Percentiles rank a stretch among this genome's conserved stretches.
phyloP scores from a whole-genome alignment of 2,888 invertebrate species.

The Catocala sponsa region DNA sequence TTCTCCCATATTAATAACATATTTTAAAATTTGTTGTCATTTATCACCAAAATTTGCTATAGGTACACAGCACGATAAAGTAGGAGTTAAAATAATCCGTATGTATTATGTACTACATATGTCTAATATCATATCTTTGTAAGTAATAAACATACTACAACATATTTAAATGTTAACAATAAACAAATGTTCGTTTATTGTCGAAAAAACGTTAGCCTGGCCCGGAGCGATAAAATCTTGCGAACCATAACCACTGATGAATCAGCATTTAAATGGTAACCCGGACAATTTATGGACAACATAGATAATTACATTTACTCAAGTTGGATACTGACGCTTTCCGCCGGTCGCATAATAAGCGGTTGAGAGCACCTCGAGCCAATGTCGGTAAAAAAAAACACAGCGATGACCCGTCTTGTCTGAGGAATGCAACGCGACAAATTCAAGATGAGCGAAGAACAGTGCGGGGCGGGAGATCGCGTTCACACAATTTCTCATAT shows the following conservation, averaged over 20 bases:
- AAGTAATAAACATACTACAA: slow-evolving; percentile 6
- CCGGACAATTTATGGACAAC: slow-evolving; percentile 52
- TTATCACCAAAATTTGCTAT: too few species aligned
- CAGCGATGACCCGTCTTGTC: slow-evolving; percentile 74
- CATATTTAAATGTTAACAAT: slow-evolving; percentile 31
- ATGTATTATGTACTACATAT: too few species aligned
- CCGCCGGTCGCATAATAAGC: slow-evolving; percentile 69
- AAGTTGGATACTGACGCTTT: slow-evolving; percentile 63
- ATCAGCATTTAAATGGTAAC: slow-evolving; percentile 70
- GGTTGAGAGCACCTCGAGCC: slow-evolving; percentile 61
- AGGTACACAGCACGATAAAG: too few species aligned
- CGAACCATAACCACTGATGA: slow-evolving; percentile 67
- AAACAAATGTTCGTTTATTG: slow-evolving; percentile 40
- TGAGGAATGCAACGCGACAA: slow-evolving; percentile 76
- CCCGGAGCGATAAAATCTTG: slow-evolving; percentile 58
- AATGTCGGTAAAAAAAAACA: slow-evolving; percentile 67
- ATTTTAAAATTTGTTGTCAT: too few species aligned
- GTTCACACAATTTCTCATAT: slow-evolving; percentile 65
- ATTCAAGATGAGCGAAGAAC: slow-evolving; percentile 70
- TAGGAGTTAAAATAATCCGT: too few species aligned
- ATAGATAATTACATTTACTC: slow-evolving; percentile 59
- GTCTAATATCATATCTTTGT: not conserved
- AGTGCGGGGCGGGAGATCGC: slow-evolving; percentile 54
- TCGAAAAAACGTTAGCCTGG: slow-evolving; percentile 54
- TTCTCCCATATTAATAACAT: too few species aligned